These are phyloP conservation scores for Chionodraco myersi DNA, from an alignment of 2,113 vertebrate species.

Conservation along the genomic window DNA sequence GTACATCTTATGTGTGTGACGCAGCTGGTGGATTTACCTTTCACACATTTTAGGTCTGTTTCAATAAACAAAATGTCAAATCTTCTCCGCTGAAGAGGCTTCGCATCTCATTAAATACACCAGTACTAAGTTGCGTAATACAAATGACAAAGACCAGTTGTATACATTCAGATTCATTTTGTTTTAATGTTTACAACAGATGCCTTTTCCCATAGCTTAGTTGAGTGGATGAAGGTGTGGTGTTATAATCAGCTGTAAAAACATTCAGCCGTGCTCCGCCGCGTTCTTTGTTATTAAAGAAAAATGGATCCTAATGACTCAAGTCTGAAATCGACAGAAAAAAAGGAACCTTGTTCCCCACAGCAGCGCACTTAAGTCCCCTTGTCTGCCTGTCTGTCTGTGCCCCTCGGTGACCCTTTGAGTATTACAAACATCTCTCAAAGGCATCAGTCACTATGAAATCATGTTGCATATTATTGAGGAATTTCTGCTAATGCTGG, in stretches of 20 bases:
- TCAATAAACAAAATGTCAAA: conserved; percentile 1
- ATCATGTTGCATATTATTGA: conserved; percentile 75
- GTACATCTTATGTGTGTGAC: neutral
- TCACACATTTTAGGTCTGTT: neutral
- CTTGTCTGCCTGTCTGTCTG: conserved; percentile 61
- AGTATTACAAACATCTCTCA: conserved; percentile 69
- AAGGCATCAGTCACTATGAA: conserved; percentile 70
- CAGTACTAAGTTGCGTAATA: neutral
- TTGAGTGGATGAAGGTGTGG: conserved; percentile 53
- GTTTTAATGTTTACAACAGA: neutral
- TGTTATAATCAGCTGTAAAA: conserved; percentile 82
- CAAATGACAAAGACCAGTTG: conserved; percentile 26
- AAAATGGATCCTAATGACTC: conserved; percentile 81
- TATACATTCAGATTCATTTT: neutral
- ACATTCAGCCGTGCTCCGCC: conserved; percentile 68
- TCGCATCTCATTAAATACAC: conserved; percentile 2
- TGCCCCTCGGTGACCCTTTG: conserved; percentile 57
- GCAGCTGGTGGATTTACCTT: neutral
- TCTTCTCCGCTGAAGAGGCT: neutral
- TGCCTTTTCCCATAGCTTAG: conserved; percentile 22
- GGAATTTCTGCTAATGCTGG: conserved; percentile 77
- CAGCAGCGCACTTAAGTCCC: conserved; percentile 50
- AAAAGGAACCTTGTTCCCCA: conserved; percentile 69
- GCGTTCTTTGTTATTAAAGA: conserved; percentile 77
- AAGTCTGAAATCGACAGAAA: conserved; percentile 67